phyloP scores from a whole-genome alignment of 2,888 invertebrate genomes.

The Gisinianus flammeolus region DNA sequence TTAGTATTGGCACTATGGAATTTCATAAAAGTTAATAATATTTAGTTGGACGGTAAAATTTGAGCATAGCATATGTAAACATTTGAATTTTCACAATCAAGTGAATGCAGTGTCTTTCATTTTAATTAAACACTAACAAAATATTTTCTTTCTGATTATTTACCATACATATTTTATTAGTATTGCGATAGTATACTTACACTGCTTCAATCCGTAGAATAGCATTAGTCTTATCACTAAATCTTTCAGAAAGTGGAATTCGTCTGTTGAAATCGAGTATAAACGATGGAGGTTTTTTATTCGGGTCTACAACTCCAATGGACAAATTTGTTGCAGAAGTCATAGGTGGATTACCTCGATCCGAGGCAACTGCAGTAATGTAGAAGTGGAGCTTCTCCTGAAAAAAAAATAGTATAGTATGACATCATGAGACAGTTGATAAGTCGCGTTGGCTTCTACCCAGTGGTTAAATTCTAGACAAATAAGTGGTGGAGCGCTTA shows the following conservation, averaged over 20 bases:
- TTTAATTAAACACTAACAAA: too few relatives aligned
- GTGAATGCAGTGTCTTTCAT: too few relatives aligned
- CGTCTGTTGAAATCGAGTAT: conserved; percentile 64
- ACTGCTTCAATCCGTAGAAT: conserved; percentile 75
- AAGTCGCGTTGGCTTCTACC: too few relatives aligned
- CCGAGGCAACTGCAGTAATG: conserved; percentile 74
- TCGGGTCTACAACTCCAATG: conserved; percentile 85
- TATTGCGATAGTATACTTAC: conserved; percentile 64
- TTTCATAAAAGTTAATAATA: background rate
- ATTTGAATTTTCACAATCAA: too few relatives aligned
- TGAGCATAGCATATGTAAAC: too few relatives aligned
- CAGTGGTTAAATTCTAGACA: too few relatives aligned
- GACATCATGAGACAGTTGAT: too few relatives aligned
- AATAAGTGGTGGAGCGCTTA: too few relatives aligned
- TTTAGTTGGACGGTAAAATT: background rate
- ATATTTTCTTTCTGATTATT: too few relatives aligned
- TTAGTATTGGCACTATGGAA: conserved; percentile 1
- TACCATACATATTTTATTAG: background rate
- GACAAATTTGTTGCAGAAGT: conserved; percentile 68
- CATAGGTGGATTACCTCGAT: conserved; percentile 69
- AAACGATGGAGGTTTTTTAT: conserved; percentile 82
- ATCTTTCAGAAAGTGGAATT: conserved; percentile 73
- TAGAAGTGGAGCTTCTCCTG: conserved; percentile 7
- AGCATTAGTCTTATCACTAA: conserved; percentile 72
- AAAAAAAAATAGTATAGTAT: too few relatives aligned